A percentile compares a stretch with the other conserved stretches of the same genome.
Evolutionary conservation across 30 jellyfish, hydroid and myxozoan genomes (phyloP).

Genomic region (Aurelia aurita): DNA sequence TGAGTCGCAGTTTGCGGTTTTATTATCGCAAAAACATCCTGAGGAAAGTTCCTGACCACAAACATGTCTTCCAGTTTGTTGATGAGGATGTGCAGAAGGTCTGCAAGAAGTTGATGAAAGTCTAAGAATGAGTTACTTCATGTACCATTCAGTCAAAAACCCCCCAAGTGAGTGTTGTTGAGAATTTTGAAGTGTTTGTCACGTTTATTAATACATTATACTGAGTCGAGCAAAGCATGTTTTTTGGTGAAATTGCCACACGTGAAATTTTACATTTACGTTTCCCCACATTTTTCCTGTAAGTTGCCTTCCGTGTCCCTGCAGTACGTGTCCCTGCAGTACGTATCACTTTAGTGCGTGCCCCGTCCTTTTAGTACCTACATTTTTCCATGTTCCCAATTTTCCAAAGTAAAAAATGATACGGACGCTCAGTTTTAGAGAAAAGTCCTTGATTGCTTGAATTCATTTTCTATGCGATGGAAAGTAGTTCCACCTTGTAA

Average conservation of each 20-base stretch:
- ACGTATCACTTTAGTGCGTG: too few species aligned
- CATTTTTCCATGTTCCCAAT: too few species aligned
- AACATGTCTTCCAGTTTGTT: constrained; percentile 44
- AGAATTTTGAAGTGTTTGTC: constrained; percentile 3
- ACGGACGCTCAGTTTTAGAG: too few species aligned
- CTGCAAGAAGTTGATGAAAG: constrained; percentile 43
- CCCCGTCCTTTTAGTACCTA: too few species aligned
- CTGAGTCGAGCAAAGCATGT: background rate
- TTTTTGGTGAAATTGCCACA: background rate
- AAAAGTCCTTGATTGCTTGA: too few species aligned
- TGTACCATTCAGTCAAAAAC: background rate
- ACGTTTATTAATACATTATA: constrained; percentile 3
- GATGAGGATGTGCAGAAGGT: constrained; percentile 11
- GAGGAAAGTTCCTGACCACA: constrained; percentile 55
- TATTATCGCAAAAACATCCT: constrained; percentile 44
- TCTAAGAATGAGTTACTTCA: constrained; percentile 2
- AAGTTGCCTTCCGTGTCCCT: too few species aligned
- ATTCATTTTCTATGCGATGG: background rate
- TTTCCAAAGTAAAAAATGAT: too few species aligned
- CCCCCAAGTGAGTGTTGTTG: constrained; percentile 34
- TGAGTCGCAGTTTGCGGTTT: constrained; percentile 61
- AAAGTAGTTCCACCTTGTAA: background rate
- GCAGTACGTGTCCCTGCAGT: too few species aligned
- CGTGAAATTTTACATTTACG: too few species aligned
- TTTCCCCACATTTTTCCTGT: too few species aligned